Evolutionary conservation across 2,797 vertebrate species (phyloP).

Genomic region (Takifugu rubripes): DNA sequence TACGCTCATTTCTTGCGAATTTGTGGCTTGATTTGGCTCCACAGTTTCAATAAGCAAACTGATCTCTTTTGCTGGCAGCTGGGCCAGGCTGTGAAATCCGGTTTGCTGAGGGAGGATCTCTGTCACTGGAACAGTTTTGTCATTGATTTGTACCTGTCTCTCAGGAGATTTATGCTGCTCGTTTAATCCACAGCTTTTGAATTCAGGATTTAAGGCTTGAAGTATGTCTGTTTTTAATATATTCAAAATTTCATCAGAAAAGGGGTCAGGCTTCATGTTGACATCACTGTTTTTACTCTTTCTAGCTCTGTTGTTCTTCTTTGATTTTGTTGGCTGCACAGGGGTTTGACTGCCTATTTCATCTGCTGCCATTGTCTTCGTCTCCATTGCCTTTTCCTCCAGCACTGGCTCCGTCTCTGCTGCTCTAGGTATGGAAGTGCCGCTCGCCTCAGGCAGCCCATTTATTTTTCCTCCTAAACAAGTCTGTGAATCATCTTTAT

Average conservation of each 20-base stretch:
- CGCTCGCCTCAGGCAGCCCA: slow-evolving; percentile 52
- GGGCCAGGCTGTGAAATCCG: slow-evolving; percentile 38
- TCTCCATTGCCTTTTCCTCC: slow-evolving; percentile 62
- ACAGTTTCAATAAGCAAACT: slow-evolving; percentile 28
- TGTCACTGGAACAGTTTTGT: slow-evolving; percentile 36
- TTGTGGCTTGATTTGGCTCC: slow-evolving; percentile 23
- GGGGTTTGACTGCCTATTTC: slow-evolving; percentile 43
- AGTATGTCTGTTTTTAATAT: slow-evolving; percentile 73
- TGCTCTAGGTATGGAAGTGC: slow-evolving; percentile 53
- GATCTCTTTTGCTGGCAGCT: slow-evolving; percentile 37
- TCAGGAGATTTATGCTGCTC: slow-evolving; percentile 44
- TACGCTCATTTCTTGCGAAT: slow-evolving; percentile 18
- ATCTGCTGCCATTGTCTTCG: slow-evolving; percentile 36
- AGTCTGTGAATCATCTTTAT: slow-evolving; percentile 65
- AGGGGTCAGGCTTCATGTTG: slow-evolving; percentile 39
- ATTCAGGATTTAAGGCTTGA: slow-evolving; percentile 66
- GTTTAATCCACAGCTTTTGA: slow-evolving; percentile 57
- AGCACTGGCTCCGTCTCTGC: slow-evolving; percentile 48
- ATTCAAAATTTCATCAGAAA: slow-evolving; percentile 68
- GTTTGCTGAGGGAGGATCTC: slow-evolving; percentile 45
- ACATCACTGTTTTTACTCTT: slow-evolving; percentile 70
- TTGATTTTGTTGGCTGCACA: slow-evolving; percentile 57
- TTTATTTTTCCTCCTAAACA: slow-evolving; percentile 54
- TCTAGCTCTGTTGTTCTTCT: slow-evolving; percentile 72
- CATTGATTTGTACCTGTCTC: slow-evolving; percentile 29